Base-by-base conservation (phyloP, 2,113 vertebrate genomes). In the Pygoscelis adeliae region DNA sequence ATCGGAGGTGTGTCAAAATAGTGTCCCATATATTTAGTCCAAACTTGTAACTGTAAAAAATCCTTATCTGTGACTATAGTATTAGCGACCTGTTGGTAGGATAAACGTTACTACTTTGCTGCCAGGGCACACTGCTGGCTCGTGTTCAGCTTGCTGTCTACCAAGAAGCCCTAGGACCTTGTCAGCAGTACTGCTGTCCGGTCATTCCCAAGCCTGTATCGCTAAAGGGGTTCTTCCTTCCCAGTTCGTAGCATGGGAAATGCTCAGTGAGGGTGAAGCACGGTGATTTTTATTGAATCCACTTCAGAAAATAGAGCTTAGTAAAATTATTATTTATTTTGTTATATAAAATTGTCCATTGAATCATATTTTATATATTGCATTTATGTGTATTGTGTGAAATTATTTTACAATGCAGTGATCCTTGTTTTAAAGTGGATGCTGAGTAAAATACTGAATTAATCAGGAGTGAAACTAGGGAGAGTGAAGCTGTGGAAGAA, bases 141-240 rank as follows among this genome's bases (percentile, higher is more conserved):
- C 0, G 0, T 8, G 11, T 91, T 44, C 72, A 44, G 53, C 49
- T 83, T 4, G 0, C 30, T 91, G 46, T 42, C 76, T 90, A 27
- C 78, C 5, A 21, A 1, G 69, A 15, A 87, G 81, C 63, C 49
- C 36, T 32, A 32, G 42, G 63, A 77, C 58, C 49, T 87, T 47
- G 49, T 58, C 66, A 69, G 3, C 0, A 49, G 12, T 2, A 2
- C 47, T 92, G 78, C 73, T 71, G 34, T 23, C 40, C 36, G 21
- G 40, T 25, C 30, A 12, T 6, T 50, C 34, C 23, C 18, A 9
- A 44, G n/a, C 32, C 32, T 88, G 3, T 17, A 1, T 66, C 32
- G 13, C 29, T 80, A 16, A 26, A 76, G 29, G 32, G 34, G 9
- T 74, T 79, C 19, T 74, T 89, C 59, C 20, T 56, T 87, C 78